These are phyloP conservation scores for Carabus problematicus DNA, from an alignment of 2,888 invertebrate genomes.

Conservation along the genomic window DNA sequence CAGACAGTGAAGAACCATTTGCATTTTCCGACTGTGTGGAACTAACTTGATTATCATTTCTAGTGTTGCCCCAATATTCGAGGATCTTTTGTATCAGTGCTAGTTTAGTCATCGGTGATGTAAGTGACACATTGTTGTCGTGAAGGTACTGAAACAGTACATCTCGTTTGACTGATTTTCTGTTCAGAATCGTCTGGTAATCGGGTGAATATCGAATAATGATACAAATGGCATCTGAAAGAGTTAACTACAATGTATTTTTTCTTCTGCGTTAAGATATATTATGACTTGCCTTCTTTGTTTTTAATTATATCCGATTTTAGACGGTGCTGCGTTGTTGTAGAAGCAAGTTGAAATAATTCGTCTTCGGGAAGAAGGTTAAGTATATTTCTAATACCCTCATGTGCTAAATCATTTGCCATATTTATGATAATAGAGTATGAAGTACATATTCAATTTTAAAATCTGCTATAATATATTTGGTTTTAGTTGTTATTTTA, in stretches of 20 bases:
- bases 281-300: constrained; percentile 36
- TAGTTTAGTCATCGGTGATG: constrained; percentile 62
- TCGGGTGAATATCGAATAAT: constrained; percentile 62
- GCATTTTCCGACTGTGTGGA: constrained; percentile 39
- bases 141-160: constrained; percentile 64
- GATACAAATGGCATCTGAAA: constrained; percentile 63
- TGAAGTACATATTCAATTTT: constrained; percentile 5
- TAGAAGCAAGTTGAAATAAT: constrained; percentile 29
- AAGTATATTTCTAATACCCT: constrained; percentile 45
- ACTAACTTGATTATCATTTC: constrained; percentile 23
- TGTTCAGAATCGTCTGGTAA: constrained; percentile 59
- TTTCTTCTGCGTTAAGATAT: not conserved
- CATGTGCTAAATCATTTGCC: constrained; percentile 38
- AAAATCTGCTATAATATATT: constrained; percentile 3
- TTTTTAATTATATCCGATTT: constrained; percentile 24
- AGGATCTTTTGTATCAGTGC: constrained; percentile 60
- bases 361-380: constrained; percentile 31
- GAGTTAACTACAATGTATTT: constrained; percentile 42
- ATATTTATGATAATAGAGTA: constrained; percentile 26
- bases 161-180: constrained; percentile 63
- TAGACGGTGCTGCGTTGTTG: constrained; percentile 34
- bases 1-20: constrained; percentile 12
- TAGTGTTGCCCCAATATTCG: constrained; percentile 56
- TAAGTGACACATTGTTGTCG: constrained; percentile 58
- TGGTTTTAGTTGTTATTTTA: not conserved